Percentiles rank a stretch among this genome's conserved stretches.
Evolutionary conservation across 2,797 vertebrate species (phyloP).

Genomic region (Arnoldichthys spilopterus): DNA sequence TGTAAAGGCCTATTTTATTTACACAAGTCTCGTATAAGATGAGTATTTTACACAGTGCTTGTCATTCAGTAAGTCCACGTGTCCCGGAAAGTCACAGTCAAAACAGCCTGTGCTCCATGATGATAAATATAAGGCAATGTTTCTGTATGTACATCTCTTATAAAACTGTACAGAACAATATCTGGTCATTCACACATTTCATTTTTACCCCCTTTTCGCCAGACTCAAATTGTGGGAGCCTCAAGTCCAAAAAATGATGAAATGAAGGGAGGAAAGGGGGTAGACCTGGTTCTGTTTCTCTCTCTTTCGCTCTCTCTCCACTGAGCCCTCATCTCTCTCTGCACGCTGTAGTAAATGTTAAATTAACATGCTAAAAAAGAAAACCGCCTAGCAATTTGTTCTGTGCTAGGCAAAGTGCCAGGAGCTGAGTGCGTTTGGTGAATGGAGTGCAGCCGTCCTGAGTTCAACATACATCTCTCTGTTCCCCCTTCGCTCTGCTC

Average conservation of each 20-base stretch:
- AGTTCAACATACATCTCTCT: slow-evolving; percentile 28
- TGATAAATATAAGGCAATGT: slow-evolving; percentile 74
- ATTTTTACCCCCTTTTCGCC: neutral
- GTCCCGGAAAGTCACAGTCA: slow-evolving; percentile 49
- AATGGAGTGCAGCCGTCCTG: slow-evolving; percentile 24
- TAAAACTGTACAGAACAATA: slow-evolving; percentile 75
- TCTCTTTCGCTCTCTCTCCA: slow-evolving; percentile 3
- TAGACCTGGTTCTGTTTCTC: slow-evolving; percentile 27
- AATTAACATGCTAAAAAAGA: slow-evolving; percentile 51
- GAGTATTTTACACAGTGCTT: slow-evolving; percentile 65
- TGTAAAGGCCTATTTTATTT: slow-evolving; percentile 74
- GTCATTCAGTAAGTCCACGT: slow-evolving; percentile 7
- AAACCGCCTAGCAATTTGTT: slow-evolving; percentile 66
- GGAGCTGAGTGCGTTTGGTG: slow-evolving; percentile 57
- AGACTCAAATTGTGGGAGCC: neutral
- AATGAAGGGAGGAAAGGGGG: slow-evolving; percentile 54
- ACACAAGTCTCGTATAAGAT: slow-evolving; percentile 69
- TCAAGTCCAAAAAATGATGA: slow-evolving; percentile 25
- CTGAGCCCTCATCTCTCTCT: slow-evolving; percentile 56
- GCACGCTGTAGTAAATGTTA: slow-evolving; percentile 65
- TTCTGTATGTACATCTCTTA: slow-evolving; percentile 74
- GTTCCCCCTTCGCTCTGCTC: slow-evolving; percentile 37
- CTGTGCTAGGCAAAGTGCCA: slow-evolving; percentile 56
- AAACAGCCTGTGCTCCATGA: slow-evolving; percentile 55
- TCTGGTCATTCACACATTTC: neutral